Evolutionary conservation across 2,113 vertebrate species (phyloP), one percentile per base, ranked within the genome.

Genomic region (Mystacornis crossleyi): DNA sequence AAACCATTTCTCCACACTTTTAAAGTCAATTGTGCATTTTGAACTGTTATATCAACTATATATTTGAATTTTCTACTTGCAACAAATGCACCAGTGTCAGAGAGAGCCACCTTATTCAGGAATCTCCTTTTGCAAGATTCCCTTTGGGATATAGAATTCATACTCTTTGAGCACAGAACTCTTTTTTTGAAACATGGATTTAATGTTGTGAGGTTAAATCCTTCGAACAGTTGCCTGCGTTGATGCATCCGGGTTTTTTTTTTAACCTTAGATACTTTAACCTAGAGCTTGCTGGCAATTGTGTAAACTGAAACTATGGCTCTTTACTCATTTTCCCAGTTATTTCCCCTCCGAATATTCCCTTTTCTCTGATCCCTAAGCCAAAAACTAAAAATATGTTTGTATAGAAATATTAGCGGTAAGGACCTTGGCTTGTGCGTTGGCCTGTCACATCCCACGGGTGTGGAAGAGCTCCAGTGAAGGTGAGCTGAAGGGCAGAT

Each of bases 181-280:
- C 2, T 23, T 43, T 36, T 81, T 72, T 45, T 84, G 23, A 40
- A 53, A 45, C 34, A 17, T 2, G 6, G 12, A 71, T 73, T 86
- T 33, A 38, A 73, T 25, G 28, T 36, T 55, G 31, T 9, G 55
- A 79, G 71, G 71, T 26, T 86, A 94, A 94, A 94, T 71, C 79
- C 36, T 90, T 40, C 67, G 45, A 88, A 77, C 4, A 18, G 10
- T 81, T 84, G 77, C 83, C 38, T 86, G 31, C 9, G 12, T 61
- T 86, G 81, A 83, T 79, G 53, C 58, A 94, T 61, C 48, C 91
- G 66, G 33, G 51, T 71, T 93, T 91, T 57, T 93, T 91, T 57
- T 48, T 53, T 75, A n/a, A 93, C 82, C 91, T 98, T 66, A 95
- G 66, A 50, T 92, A 43, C 71, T 95, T 97, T 89, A 97, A 94